phyloP scores from a whole-genome alignment of 2,888 invertebrate species.

The Malacosoma neustria region DNA sequence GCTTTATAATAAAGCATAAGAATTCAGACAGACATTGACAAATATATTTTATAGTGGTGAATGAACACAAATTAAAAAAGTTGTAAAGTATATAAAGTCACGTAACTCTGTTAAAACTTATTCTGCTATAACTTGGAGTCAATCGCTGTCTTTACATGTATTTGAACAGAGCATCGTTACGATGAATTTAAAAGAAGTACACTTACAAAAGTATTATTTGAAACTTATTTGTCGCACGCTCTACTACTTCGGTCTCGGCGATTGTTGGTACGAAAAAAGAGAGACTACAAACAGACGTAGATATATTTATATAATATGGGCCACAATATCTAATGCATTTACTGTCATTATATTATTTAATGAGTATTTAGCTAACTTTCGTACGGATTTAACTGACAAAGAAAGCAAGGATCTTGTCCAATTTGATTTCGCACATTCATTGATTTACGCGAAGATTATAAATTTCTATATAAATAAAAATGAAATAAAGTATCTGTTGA shows the following conservation, averaged over 20 bases:
- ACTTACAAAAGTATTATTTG: slow-evolving; percentile 33
- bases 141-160: not conserved
- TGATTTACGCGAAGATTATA: slow-evolving; percentile 28
- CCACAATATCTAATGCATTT: slow-evolving; percentile 24
- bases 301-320: slow-evolving; percentile 26
- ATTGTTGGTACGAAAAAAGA: slow-evolving; percentile 32
- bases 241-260: slow-evolving; percentile 31
- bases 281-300: slow-evolving; percentile 12
- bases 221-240: slow-evolving; percentile 27
- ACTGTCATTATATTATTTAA: slow-evolving; percentile 21
- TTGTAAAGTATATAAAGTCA: not conserved
- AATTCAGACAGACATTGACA: too few relatives aligned
- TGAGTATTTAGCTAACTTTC: slow-evolving; percentile 24
- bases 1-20: too few relatives aligned
- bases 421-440: slow-evolving; percentile 30
- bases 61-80: too few relatives aligned
- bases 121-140: not conserved
- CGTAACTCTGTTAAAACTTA: not conserved
- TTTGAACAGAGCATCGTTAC: not conserved
- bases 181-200: slow-evolving; percentile 1
- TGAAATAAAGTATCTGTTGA: slow-evolving; percentile 23
- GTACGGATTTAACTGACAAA: slow-evolving; percentile 27
- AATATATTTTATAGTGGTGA: too few relatives aligned
- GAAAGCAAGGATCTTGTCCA: slow-evolving; percentile 34
- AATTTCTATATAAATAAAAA: slow-evolving; percentile 25